Evolutionary conservation across 2,888 invertebrate genomes (phyloP).

Genomic region (Tryphoninae sp.): DNA sequence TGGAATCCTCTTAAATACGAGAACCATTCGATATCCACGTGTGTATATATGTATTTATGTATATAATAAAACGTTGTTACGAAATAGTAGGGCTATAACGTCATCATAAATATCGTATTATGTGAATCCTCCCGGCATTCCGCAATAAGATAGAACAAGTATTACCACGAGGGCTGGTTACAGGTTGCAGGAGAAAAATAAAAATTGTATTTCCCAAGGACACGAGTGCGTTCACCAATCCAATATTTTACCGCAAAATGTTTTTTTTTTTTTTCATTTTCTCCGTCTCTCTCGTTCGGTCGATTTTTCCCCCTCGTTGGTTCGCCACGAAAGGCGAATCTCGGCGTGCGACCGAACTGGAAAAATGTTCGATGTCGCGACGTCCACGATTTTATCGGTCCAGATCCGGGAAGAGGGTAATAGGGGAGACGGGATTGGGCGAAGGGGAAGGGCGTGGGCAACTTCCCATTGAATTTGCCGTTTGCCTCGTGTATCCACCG

Average conservation of each 20-base stretch:
- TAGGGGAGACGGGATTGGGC: neutral
- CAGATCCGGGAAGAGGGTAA: neutral
- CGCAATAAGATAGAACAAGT: neutral
- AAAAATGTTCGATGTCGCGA: constrained; percentile 47
- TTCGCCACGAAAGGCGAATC: constrained; percentile 32
- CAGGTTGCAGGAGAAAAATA: constrained; percentile 34
- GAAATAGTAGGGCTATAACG: constrained; percentile 25
- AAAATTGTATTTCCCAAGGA: constrained; percentile 50
- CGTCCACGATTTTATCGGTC: constrained; percentile 49
- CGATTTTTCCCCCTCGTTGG: neutral
- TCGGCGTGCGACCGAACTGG: constrained; percentile 43
- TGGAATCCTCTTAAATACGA: constrained; percentile 48
- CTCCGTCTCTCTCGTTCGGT: constrained; percentile 16
- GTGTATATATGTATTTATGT: constrained; percentile 5
- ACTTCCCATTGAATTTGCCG: constrained; percentile 62
- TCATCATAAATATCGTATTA: constrained; percentile 45
- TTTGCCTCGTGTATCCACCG: constrained; percentile 35
- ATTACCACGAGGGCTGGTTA: constrained; percentile 23
- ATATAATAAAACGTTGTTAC: constrained; percentile 26
- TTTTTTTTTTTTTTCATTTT: constrained; percentile 33
- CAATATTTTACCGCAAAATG: constrained; percentile 36
- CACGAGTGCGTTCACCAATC: constrained; percentile 11
- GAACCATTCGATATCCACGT: neutral
- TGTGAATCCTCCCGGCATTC: constrained; percentile 6
- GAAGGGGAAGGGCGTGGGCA: neutral